These are phyloP conservation scores for Anableps anableps DNA, from an alignment of 2,797 vertebrate species.

Conservation along the genomic window DNA sequence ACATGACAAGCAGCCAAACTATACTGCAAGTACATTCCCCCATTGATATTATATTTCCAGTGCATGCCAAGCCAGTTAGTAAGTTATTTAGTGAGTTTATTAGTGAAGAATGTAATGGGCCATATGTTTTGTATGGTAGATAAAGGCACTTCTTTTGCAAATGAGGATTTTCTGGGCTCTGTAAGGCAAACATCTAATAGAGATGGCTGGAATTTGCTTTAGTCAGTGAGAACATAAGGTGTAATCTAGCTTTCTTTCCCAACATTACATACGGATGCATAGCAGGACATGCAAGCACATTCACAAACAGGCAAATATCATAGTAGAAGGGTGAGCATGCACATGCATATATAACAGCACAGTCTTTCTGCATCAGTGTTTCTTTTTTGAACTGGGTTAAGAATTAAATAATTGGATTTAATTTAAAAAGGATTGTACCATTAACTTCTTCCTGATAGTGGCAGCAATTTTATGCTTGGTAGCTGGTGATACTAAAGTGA, in stretches of 20 bases:
- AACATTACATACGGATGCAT: slow-evolving; percentile 81
- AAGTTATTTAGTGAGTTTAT: slow-evolving; percentile 35
- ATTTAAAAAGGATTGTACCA: slow-evolving; percentile 15
- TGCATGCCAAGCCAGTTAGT: slow-evolving; percentile 31
- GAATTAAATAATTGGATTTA: neutral
- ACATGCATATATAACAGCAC: slow-evolving; percentile 73
- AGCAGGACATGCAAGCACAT: slow-evolving; percentile 80
- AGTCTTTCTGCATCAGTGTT: slow-evolving; percentile 80
- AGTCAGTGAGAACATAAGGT: slow-evolving; percentile 84
- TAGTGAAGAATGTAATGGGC: slow-evolving; percentile 19
- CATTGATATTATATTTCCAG: slow-evolving; percentile 37
- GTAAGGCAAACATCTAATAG: slow-evolving; percentile 78
- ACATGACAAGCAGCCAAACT: slow-evolving; percentile 62
- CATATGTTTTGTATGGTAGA: slow-evolving; percentile 34
- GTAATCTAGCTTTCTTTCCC: slow-evolving; percentile 94
- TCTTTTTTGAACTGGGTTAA: slow-evolving; percentile 9
- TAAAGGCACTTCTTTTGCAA: slow-evolving; percentile 27
- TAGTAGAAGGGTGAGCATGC: slow-evolving; percentile 70
- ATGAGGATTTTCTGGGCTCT: slow-evolving; percentile 52
- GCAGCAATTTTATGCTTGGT: neutral
- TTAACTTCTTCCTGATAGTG: neutral
- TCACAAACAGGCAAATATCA: slow-evolving; percentile 82
- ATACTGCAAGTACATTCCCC: slow-evolving; percentile 46
- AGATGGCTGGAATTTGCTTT: slow-evolving; percentile 75
- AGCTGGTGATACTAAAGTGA: neutral